Conservation (phyloP, 1,140 invertebrate genomes). For the Metaphire vulgaris region DNA sequence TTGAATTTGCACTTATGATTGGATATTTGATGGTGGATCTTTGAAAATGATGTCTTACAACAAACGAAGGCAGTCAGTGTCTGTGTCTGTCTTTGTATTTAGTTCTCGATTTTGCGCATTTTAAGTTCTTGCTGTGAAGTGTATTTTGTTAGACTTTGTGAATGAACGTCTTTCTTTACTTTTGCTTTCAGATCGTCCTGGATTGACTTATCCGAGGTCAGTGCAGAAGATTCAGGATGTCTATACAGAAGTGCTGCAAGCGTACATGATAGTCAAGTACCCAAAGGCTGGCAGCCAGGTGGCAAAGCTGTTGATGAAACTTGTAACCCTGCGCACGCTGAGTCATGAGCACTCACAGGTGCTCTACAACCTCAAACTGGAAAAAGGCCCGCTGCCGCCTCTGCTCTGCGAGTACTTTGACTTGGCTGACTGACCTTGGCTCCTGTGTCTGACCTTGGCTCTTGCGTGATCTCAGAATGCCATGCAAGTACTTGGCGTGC, state of each 20-base stretch:
- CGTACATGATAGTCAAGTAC: slow-evolving; percentile 70
- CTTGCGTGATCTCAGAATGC: too few species aligned
- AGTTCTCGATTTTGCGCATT: too few species aligned
- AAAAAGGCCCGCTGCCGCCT: slow-evolving; percentile 86
- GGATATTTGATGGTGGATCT: too few species aligned
- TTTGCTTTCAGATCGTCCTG: slow-evolving; percentile 72
- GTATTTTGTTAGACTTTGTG: too few species aligned
- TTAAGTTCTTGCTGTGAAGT: too few species aligned
- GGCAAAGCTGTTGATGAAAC: slow-evolving; percentile 81
- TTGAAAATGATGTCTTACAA: too few species aligned
- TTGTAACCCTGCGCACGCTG: slow-evolving; percentile 87
- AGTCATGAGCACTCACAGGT: slow-evolving; percentile 94
- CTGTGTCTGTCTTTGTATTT: too few species aligned
- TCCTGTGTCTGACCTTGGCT: too few species aligned
- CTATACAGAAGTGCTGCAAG: slow-evolving; percentile 77
- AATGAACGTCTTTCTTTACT: too few species aligned
- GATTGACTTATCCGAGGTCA: slow-evolving; percentile 75
- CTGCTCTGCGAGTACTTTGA: slow-evolving; percentile 95
- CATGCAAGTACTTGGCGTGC: too few species aligned
- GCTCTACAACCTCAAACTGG: slow-evolving; percentile 82
- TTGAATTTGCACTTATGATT: too few species aligned
- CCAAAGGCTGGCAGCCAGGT: slow-evolving; percentile 66
- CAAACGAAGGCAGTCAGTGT: too few species aligned
- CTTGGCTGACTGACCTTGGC: slow-evolving; percentile 55
- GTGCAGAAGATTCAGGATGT: slow-evolving; percentile 94